A percentile compares a stretch with the other conserved stretches of the same genome.
These are phyloP conservation scores for human DNA, from an alignment of 2,113 vertebrate genomes.

Conservation along the genomic window DNA sequence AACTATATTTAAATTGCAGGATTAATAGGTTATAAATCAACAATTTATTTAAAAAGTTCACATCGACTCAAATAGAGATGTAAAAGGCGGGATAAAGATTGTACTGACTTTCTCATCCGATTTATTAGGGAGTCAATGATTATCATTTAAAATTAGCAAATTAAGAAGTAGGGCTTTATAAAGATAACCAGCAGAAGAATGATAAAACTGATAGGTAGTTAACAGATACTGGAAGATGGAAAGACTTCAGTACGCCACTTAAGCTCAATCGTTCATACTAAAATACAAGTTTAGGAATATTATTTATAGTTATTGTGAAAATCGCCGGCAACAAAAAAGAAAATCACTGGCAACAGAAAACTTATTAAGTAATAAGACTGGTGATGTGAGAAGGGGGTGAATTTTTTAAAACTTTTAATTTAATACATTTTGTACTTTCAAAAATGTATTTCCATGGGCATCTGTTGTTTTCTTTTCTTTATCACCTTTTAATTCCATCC, in stretches of 20 bases:
- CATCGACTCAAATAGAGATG: neutral
- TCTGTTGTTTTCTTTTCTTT: neutral
- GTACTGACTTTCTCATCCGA: neutral
- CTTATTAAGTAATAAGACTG: neutral
- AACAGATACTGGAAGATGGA: neutral
- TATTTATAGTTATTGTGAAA: constrained; percentile 1
- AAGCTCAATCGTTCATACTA: neutral
- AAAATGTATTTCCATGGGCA: neutral
- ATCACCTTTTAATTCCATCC: neutral
- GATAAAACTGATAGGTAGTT: neutral
- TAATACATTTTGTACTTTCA: neutral
- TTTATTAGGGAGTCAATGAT: neutral
- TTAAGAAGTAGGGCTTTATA: neutral
- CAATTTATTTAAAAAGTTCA: neutral
- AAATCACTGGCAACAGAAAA: neutral
- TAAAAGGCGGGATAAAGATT: neutral
- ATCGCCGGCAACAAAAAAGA: neutral
- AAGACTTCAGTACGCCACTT: neutral
- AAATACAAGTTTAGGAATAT: neutral
- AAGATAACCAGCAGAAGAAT: neutral
- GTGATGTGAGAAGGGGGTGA: neutral
- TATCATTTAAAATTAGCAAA: constrained; percentile 2
- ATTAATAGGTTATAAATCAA: constrained; percentile 3
- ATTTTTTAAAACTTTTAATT: neutral
- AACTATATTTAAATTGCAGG: neutral